phyloP scores from a whole-genome alignment of 2,113 vertebrate species.

The Sminthopsis crassicaudata region DNA sequence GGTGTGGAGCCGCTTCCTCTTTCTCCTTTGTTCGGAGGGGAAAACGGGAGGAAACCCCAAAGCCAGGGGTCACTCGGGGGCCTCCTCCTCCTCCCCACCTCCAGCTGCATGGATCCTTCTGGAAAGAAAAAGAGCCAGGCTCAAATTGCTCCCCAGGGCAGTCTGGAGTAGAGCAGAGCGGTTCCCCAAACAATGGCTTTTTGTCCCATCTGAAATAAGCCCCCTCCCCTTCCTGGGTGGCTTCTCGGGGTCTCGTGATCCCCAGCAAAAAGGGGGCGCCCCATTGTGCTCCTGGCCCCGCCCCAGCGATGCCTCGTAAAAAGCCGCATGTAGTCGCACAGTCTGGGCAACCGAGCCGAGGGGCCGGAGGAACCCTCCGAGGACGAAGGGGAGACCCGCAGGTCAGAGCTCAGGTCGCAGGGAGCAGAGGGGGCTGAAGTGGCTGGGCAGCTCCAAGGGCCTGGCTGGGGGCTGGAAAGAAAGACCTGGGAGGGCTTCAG shows the following conservation, averaged over 20 bases:
- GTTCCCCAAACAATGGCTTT: not conserved
- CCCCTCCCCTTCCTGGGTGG: slow-evolving; percentile 26
- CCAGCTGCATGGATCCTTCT: not conserved
- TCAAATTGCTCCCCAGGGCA: slow-evolving; percentile 47
- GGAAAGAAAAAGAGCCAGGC: not conserved
- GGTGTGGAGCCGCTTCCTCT: not conserved
- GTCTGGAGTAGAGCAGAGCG: not conserved
- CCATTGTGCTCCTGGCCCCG: too few relatives aligned
- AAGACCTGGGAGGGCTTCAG: not conserved
- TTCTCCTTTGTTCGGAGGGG: not conserved
- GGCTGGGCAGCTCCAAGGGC: slow-evolving; percentile 58
- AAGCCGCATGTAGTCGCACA: slow-evolving; percentile 15
- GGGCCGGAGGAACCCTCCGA: slow-evolving; percentile 29
- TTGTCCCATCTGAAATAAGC: not conserved
- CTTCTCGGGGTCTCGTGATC: not conserved
- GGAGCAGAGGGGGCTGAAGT: slow-evolving; percentile 16
- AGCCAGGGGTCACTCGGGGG: not conserved
- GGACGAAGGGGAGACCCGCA: slow-evolving; percentile 58
- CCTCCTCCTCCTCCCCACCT: too few relatives aligned
- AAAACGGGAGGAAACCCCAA: not conserved
- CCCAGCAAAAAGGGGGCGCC: not conserved
- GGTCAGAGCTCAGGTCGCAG: slow-evolving; percentile 74
- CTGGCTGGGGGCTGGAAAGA: not conserved
- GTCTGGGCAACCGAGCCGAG: slow-evolving; percentile 38
- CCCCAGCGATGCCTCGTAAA: slow-evolving; percentile 53